phyloP scores from a whole-genome alignment of 2,888 invertebrate genomes.

The Punctoribates punctum region DNA sequence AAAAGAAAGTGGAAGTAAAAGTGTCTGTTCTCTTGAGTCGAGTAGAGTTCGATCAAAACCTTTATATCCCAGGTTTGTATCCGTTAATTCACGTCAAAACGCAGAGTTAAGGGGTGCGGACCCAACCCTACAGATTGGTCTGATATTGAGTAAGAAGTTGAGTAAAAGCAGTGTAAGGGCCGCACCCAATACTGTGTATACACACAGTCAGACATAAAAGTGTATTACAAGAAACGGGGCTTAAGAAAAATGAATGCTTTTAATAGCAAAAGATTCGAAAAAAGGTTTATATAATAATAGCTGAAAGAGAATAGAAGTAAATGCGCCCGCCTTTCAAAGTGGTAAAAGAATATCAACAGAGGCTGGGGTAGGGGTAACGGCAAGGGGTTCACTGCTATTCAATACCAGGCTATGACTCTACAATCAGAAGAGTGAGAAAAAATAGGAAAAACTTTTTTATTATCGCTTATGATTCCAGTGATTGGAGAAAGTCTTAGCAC shows the following conservation, averaged over 20 bases:
- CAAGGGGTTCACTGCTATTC: background rate
- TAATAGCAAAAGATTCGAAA: constrained; percentile 23
- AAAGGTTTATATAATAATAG: constrained; percentile 37
- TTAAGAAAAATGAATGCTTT: constrained; percentile 36
- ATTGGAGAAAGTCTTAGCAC: background rate
- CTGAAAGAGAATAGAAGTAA: constrained; percentile 33
- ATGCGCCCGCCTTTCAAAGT: constrained; percentile 34
- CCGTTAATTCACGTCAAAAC: constrained; percentile 30
- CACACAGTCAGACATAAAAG: constrained; percentile 27
- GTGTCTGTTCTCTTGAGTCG: background rate
- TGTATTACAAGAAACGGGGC: constrained; percentile 35
- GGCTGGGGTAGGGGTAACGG: constrained; percentile 6
- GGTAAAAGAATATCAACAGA: constrained; percentile 14
- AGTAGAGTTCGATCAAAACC: constrained; percentile 10
- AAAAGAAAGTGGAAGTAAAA: background rate
- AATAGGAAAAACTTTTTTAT: constrained; percentile 33
- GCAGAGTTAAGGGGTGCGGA: constrained; percentile 37
- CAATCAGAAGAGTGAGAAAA: background rate
- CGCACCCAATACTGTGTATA: constrained; percentile 32
- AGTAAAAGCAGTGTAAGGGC: constrained; percentile 3
- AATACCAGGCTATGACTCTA: background rate
- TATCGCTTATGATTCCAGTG: background rate
- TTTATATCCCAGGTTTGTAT: constrained; percentile 35
- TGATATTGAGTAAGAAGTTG: background rate
- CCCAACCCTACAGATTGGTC: constrained; percentile 32